These are phyloP conservation scores for Sarcophilus harrisii DNA, from an alignment of 2,797 vertebrate species.

Conservation along the genomic window DNA sequence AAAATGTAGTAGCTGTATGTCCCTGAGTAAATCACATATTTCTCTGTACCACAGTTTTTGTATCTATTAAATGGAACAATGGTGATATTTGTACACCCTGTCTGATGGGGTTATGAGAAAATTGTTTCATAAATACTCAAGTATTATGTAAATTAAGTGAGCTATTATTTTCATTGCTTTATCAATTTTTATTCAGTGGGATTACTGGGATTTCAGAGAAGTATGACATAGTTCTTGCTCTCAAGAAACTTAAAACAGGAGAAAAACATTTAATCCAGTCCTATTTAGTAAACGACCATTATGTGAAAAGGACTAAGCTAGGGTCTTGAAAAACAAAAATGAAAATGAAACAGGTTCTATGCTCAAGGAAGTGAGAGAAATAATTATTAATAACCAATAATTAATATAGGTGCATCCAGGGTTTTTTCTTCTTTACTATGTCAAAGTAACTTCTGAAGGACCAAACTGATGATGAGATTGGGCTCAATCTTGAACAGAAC, in stretches of 20 bases:
- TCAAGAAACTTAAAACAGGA: neutral
- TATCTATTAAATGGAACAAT: neutral
- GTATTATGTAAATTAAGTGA: neutral
- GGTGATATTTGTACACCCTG: neutral
- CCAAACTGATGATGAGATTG: no score
- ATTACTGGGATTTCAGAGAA: neutral
- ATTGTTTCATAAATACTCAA: neutral
- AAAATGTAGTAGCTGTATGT: neutral
- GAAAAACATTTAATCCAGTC: neutral
- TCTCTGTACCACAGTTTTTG: neutral
- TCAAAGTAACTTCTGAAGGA: no score
- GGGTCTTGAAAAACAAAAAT: neutral
- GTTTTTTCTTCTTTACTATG: no score
- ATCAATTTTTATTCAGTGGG: neutral
- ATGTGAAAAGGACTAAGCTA: neutral
- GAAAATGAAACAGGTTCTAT: neutral
- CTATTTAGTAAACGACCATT: neutral
- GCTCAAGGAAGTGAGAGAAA: neutral
- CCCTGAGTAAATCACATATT: neutral
- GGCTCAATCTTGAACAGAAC: no score
- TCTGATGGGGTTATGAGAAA: neutral
- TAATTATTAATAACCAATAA: no score
- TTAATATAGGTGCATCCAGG: no score
- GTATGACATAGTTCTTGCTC: neutral
- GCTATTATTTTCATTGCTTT: neutral